These are phyloP conservation scores for Gastracanthus pulcherrimus DNA, from an alignment of 2,888 invertebrate species.

Conservation along the genomic window DNA sequence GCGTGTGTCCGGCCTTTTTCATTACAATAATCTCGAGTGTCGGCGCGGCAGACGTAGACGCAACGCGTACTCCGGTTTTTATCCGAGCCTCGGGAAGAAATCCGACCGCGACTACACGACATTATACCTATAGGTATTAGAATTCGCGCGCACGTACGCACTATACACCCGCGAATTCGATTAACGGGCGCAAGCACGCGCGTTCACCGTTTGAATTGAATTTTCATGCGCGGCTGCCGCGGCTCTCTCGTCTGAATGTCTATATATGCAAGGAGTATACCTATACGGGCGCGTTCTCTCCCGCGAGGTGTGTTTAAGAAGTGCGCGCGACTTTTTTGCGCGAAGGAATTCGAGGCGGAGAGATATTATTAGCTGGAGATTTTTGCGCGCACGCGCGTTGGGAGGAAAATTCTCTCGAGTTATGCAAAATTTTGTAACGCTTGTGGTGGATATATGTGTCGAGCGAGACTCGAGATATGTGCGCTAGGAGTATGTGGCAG, in stretches of 20 bases:
- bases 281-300: no score
- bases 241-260: background rate
- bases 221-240: background rate
- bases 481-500: background rate
- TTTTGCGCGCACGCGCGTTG: no score
- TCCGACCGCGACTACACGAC: no score
- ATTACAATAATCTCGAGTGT: conserved; percentile 24
- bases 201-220: conserved; percentile 11
- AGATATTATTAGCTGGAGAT: background rate
- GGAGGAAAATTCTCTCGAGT: background rate
- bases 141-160: background rate
- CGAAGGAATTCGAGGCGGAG: background rate
- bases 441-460: no score
- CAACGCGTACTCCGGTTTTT: background rate
- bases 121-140: no score
- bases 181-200: background rate
- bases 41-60: background rate
- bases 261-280: background rate
- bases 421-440: background rate
- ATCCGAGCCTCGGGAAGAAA: background rate
- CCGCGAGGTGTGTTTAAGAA: no score
- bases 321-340: background rate
- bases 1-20: background rate
- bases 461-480: no score
- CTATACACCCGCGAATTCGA: no score